A percentile compares a stretch with the other conserved stretches of the same genome.
These are phyloP conservation scores for Aleiodes testaceus DNA, from an alignment of 2,888 invertebrate species.

Conservation along the genomic window DNA sequence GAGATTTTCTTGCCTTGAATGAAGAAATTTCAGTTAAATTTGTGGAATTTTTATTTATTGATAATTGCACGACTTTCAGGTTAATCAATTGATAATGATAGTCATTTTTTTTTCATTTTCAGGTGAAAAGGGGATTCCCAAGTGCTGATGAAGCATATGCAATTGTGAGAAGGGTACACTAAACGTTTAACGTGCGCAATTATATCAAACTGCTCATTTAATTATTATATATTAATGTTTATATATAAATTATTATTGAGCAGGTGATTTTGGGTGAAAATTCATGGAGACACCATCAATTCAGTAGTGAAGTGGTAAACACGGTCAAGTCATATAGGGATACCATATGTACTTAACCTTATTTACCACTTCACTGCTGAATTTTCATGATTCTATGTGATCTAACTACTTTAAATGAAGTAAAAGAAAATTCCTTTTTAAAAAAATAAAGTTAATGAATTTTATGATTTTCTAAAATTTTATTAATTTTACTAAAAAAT, in stretches of 20 bases:
- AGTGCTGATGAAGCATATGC: conserved; percentile 4
- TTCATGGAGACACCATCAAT: conserved; percentile 18
- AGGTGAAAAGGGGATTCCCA: not conserved
- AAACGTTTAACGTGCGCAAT: conserved; percentile 37
- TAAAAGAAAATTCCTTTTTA: not conserved
- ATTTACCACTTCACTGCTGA: too few relatives aligned
- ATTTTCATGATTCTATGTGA: conserved; percentile 9
- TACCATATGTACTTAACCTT: too few relatives aligned
- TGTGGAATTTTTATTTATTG: too few relatives aligned
- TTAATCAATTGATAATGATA: not conserved
- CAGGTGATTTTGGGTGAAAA: conserved; percentile 7
- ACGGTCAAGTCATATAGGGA: too few relatives aligned
- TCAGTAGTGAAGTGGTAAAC: too few relatives aligned
- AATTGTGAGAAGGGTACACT: conserved; percentile 10
- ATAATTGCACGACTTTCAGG: not conserved
- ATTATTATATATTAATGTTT: conserved; percentile 2
- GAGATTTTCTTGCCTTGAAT: too few relatives aligned
- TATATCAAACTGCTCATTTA: conserved; percentile 8
- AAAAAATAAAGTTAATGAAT: conserved; percentile 4
- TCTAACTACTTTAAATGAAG: conserved; percentile 14
- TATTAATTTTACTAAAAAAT: too few relatives aligned
- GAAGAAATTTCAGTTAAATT: too few relatives aligned
- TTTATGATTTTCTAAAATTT: too few relatives aligned
- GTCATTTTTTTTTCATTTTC: not conserved
- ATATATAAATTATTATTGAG: not conserved